Evolutionary conservation across 2,113 vertebrate species (phyloP).

Genomic region (Tachycineta bicolor): DNA sequence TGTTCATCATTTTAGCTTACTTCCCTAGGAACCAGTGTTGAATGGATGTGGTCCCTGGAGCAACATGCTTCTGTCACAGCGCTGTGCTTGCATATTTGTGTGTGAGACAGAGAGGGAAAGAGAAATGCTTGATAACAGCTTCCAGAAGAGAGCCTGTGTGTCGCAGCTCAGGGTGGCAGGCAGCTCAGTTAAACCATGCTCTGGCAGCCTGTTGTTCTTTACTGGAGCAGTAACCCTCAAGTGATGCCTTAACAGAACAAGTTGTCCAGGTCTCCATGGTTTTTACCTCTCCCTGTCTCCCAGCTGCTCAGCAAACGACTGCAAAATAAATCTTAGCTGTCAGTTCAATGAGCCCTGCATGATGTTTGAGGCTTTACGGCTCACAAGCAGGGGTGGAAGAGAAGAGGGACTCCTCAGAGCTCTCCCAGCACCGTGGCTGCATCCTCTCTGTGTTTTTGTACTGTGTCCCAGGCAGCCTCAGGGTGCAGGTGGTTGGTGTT

Average conservation of each 20-base stretch:
- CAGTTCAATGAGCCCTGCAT: neutral
- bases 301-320: neutral
- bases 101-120: neutral
- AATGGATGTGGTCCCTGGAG: neutral
- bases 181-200: neutral
- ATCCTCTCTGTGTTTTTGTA: neutral
- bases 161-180: neutral
- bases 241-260: neutral
- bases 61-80: neutral
- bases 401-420: neutral
- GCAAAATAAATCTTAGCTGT: slow-evolving; percentile 1
- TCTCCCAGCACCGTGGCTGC: neutral
- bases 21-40: neutral
- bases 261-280: neutral
- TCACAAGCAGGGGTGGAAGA: neutral
- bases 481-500: rapidly evolving
- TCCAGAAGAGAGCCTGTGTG: neutral
- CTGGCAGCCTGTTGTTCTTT: neutral
- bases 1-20: slow-evolving; percentile 36
- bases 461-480: neutral
- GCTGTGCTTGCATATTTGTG: neutral
- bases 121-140: neutral
- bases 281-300: neutral
- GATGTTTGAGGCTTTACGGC: neutral
- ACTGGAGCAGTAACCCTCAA: neutral